Conservation (phyloP, 2,113 vertebrate species). For the Tor tambroides region DNA sequence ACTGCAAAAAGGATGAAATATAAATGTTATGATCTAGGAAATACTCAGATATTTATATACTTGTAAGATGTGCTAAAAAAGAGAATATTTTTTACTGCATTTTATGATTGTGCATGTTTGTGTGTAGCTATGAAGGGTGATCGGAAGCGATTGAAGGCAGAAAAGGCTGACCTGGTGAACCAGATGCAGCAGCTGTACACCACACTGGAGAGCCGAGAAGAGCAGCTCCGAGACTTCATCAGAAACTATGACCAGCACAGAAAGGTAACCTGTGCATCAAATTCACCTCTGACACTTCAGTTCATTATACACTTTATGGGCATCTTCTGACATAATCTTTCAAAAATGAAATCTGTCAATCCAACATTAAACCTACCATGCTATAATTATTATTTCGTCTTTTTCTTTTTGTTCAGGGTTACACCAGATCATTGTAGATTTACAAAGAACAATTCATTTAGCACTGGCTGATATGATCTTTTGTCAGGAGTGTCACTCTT, state of each 20-base stretch:
- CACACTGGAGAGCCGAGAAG: constrained; percentile 86
- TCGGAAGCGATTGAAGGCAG: constrained; percentile 85
- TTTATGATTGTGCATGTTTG: constrained; percentile 15
- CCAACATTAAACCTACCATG: neutral
- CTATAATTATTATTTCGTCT: neutral
- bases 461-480: neutral
- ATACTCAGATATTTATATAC: neutral
- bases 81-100: constrained; percentile 15
- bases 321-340: neutral
- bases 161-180: constrained; percentile 86
- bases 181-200: constrained; percentile 92
- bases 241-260: constrained; percentile 89
- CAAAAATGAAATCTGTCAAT: neutral
- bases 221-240: constrained; percentile 88
- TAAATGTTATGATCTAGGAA: neutral
- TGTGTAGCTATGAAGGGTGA: constrained; percentile 87
- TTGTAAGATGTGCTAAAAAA: neutral
- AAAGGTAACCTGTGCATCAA: constrained; percentile 71
- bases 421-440: neutral
- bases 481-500: neutral
- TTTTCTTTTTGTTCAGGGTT: neutral
- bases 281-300: neutral
- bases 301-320: neutral
- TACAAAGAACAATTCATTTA: neutral
- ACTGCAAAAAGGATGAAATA: neutral